Evolutionary conservation across 2,113 vertebrate species (phyloP), one percentile per base, ranked within the genome.

Genomic region (Pygoscelis antarcticus): DNA sequence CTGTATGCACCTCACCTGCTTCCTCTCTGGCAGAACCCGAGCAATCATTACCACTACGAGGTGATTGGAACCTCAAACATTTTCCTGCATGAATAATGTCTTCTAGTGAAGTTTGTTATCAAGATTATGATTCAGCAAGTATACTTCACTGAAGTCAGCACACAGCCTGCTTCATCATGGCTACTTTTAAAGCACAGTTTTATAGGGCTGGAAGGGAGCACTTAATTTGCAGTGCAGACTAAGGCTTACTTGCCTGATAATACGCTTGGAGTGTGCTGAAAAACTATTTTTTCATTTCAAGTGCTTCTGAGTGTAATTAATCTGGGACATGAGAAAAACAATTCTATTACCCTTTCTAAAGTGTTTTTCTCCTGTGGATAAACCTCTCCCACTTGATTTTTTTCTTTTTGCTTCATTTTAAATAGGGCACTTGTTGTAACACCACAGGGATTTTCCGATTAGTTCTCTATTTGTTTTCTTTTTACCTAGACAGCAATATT

Each of bases 251-350:
- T 81, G 91, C 92, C 79, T 83, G 70, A 89, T 71, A 97, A 93
- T 88, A 91, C 87, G 94, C 96, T 74, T 82, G 94, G 95, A 96
- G 92, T 84, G 89, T 90, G 93, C 86, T 94, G 94, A 97, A 97
- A 96, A 97, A 97, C 90, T 94, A 87, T 96, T 97, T 97, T 92
- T 95, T 94, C 94, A 98, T 97, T 96, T 97, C 97, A 97, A 98
- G 97, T 40, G 80, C 95, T 98, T 98, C 97, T 97, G 91, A 91
- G 96, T 85, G 96, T 97, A 98, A 98, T 98, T 98, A 98, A 98
- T 97, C 96, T 94, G 97, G 94, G 95, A 93, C 92, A 92, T 17
- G 82, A 97, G 94, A 93, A 97, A 98, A 98, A 98, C 91, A 92
- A 93, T 96, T 97, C 97, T 93, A 95, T 97, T 97, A 97, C 93